Base-by-base conservation (phyloP, 2,888 invertebrate species). In the Polydrusus pterygomalis region DNA sequence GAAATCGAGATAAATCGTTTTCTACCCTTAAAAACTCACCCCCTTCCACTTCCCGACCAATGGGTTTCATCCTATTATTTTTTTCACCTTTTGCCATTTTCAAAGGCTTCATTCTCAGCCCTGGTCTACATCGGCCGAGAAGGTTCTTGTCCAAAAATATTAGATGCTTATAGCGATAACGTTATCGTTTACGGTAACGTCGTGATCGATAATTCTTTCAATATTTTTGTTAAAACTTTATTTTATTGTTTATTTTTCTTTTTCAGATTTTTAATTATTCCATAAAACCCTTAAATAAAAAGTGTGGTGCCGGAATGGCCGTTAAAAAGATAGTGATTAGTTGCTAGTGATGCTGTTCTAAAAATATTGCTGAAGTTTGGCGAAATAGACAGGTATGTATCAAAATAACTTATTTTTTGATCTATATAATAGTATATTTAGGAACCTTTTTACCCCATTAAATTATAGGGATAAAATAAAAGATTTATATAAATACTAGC, bases 321-420 rank as follows among this genome's bases (percentile, higher is more conserved):
- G 43, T 58, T 56, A 56, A 69, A 69, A 58, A 43, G 43, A 25
- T 56, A 54, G 69, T 69, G 69, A 69, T 58, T 45, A 54, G 20
- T 69, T 69, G 58, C 15, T 58, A 69, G 69, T 69, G 69, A 69
- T 69, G 69, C 45, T 40, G 43, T 43, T 54, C 43, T 58, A 25
- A 69, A 58, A 40, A 43, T 10, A n/a, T 45, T 69, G 18, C 43
- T 58, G 43, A 15, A 9, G 11, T 58, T 43, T 47, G 20, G 58
- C n/a, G 56, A 40, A 43, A 15, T 43, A 20, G 15, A 43, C 45
- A 69, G 69, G 69, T 69, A 69, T 43, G 69, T 69, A 38, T 20
- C 34, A 7, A 7, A 34, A 34, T 34, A 9, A 34, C 2, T 7
- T 34, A 34, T 34, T 34, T 7, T 34, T 34, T 7, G 34, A 34